Percentiles rank a stretch among this genome's conserved stretches.
phyloP scores from a whole-genome alignment of 1,140 invertebrate species.

The Eumeta japonica region DNA sequence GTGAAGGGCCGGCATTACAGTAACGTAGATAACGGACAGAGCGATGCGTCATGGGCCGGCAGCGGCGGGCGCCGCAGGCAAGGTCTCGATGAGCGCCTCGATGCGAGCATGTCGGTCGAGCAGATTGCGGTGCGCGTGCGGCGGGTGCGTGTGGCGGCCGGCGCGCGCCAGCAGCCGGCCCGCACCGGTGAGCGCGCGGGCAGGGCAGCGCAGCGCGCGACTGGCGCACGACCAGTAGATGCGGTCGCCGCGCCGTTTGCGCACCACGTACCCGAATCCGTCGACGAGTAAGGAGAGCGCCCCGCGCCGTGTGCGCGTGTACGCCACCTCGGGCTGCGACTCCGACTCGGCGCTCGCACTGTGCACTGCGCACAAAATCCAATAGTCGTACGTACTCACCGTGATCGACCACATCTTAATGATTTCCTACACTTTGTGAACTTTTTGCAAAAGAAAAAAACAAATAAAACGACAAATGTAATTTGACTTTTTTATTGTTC shows the following conservation, averaged over 20 bases:
- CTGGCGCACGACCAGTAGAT: slow-evolving; percentile 45
- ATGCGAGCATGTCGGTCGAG: slow-evolving; percentile 25
- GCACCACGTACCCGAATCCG: slow-evolving; percentile 33
- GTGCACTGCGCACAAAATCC: slow-evolving; percentile 12
- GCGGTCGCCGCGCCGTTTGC: slow-evolving; percentile 34
- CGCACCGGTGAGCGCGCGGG: slow-evolving; percentile 32
- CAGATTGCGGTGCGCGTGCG: slow-evolving; percentile 15
- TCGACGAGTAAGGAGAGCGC: slow-evolving; percentile 37
- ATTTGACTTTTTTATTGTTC: too few species aligned
- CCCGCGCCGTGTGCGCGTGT: slow-evolving; percentile 39
- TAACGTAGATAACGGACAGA: too few species aligned
- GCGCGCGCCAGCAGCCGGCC: slow-evolving; percentile 24
- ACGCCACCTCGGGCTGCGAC: slow-evolving; percentile 22
- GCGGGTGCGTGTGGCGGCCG: slow-evolving; percentile 28
- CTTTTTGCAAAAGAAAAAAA: too few species aligned
- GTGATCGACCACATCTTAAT: too few species aligned
- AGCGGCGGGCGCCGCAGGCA: too few species aligned
- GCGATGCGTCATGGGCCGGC: too few species aligned
- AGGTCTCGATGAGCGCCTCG: slow-evolving; percentile 43
- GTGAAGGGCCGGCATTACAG: too few species aligned
- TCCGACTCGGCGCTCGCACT: slow-evolving; percentile 8
- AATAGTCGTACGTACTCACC: too few species aligned
- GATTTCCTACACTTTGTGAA: too few species aligned
- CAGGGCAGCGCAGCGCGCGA: slow-evolving; percentile 22
- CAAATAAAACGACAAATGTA: too few species aligned